Conservation (phyloP, 1,140 invertebrate species). For the Mactra quadrangularis region DNA sequence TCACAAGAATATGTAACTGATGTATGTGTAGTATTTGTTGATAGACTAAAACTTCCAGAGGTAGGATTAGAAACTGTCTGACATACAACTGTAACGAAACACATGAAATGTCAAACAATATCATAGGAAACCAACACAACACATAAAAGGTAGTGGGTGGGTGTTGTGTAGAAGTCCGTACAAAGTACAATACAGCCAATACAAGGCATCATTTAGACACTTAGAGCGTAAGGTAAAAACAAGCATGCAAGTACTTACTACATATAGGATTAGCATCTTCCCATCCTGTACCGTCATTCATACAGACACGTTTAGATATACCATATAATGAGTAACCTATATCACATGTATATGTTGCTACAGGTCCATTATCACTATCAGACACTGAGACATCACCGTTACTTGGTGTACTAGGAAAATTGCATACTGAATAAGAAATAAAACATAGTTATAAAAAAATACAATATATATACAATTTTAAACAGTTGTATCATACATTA, state of each 20-base stretch:
- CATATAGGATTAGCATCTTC: slow-evolving; percentile 34
- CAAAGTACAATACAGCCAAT: too few relatives aligned
- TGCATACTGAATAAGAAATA: slow-evolving; percentile 40
- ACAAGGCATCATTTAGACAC: too few relatives aligned
- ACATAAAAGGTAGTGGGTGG: too few relatives aligned
- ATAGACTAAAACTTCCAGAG: slow-evolving; percentile 17
- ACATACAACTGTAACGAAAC: slow-evolving; percentile 24
- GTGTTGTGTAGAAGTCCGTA: too few relatives aligned
- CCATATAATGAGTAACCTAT: slow-evolving; percentile 37
- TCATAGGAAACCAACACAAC: too few relatives aligned
- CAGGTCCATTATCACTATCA: slow-evolving; percentile 2
- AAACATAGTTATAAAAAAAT: background rate
- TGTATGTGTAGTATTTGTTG: slow-evolving; percentile 33
- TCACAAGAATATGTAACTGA: slow-evolving; percentile 22
- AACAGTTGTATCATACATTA: too few relatives aligned
- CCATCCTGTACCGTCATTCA: slow-evolving; percentile 51
- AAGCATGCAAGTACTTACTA: slow-evolving; percentile 43
- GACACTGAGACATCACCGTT: slow-evolving; percentile 48
- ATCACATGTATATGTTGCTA: slow-evolving; percentile 36
- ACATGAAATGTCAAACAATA: background rate
- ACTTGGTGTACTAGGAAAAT: slow-evolving; percentile 29
- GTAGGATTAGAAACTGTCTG: slow-evolving; percentile 29
- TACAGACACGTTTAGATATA: slow-evolving; percentile 16
- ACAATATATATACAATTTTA: background rate
- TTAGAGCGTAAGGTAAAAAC: too few relatives aligned